Conservation (phyloP, 2,888 invertebrate genomes). For the Poecilobothrus nobilitatus region DNA sequence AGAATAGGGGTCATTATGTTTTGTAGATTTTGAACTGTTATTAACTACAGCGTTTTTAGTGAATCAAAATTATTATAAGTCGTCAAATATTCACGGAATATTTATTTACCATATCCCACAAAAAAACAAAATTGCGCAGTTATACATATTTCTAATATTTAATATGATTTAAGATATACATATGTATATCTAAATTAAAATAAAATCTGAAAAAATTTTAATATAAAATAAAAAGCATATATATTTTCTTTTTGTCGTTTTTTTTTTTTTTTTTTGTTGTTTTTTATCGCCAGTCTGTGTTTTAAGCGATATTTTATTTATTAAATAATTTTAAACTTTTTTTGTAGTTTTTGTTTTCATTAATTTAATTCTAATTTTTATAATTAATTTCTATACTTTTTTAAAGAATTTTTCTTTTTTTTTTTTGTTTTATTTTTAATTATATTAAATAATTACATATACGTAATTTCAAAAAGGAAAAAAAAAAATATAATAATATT, state of each 20-base stretch:
- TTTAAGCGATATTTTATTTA: slow-evolving; percentile 1
- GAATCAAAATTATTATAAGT: too few relatives aligned
- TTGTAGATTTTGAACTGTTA: too few relatives aligned
- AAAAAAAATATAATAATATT: background rate
- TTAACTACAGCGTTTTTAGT: too few relatives aligned
- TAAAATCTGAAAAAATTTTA: background rate
- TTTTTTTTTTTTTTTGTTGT: background rate
- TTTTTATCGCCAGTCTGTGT: background rate
- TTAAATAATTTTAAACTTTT: slow-evolving; percentile 1
- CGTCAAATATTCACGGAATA: too few relatives aligned
- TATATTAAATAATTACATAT: slow-evolving; percentile 1
- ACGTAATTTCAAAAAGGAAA: slow-evolving; percentile 3
- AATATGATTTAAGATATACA: too few relatives aligned
- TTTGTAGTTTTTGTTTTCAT: background rate
- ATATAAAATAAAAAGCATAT: background rate
- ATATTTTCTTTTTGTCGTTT: background rate
- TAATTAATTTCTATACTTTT: background rate
- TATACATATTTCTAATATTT: too few relatives aligned
- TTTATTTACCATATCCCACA: too few relatives aligned
- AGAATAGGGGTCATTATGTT: too few relatives aligned
- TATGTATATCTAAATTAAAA: too few relatives aligned
- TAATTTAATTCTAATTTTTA: background rate
- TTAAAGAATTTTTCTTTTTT: background rate
- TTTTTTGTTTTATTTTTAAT: background rate
- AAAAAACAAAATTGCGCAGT: too few relatives aligned